Evolutionary conservation across 1,140 invertebrate species (phyloP), one percentile per base, ranked within the genome.

Genomic region (Cotesia glomerata): DNA sequence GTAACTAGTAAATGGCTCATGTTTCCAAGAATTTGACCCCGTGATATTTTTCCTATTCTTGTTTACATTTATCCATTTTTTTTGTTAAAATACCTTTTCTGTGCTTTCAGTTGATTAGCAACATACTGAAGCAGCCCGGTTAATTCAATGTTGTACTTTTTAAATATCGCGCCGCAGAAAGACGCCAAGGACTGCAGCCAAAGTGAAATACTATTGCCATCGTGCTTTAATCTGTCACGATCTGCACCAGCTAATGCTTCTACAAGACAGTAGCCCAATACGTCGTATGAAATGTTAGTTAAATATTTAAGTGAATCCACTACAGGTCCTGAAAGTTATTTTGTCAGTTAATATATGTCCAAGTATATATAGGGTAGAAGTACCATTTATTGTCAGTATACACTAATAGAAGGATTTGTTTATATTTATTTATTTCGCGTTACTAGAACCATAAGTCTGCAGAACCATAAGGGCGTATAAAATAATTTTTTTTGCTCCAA

Each of bases 241-340:
- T 91, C 90, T n/a, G 90, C 90, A 70, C 90, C 88, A 2, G 94
- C 92, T 73, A 99, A 88, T 45, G 95, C 94, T 86, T 99, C 97
- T 65, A 99, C 93, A 36, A 99, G 89, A 88, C 97, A 99, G 87
- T 95, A 99, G 9, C 96, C 94, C 72, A 99, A 89, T 66, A 99
- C 94, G 86, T 99, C 98, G 81, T 98, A 98, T 0, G 97, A 98
- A 54, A 99, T 89, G 69, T 93, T 94, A 32, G 97, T 99, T 76
- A 99, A 89, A 87, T 97, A 99, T 87, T 99, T 99, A 49, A 99
- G 89, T 0, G 97, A 97, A 85, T 99, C 98, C 39, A 99, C 98
- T 9, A 99, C 97, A 11, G 98, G 98, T 35, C 92, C 86, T 86
- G 51, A 18, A 71, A 77, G 54, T 74, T 32, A 39, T 63, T 56